Percentiles rank a stretch among this genome's conserved stretches.
Evolutionary conservation across 2,888 invertebrate species (phyloP).

Genomic region (Caenorhabditis sulstoni): DNA sequence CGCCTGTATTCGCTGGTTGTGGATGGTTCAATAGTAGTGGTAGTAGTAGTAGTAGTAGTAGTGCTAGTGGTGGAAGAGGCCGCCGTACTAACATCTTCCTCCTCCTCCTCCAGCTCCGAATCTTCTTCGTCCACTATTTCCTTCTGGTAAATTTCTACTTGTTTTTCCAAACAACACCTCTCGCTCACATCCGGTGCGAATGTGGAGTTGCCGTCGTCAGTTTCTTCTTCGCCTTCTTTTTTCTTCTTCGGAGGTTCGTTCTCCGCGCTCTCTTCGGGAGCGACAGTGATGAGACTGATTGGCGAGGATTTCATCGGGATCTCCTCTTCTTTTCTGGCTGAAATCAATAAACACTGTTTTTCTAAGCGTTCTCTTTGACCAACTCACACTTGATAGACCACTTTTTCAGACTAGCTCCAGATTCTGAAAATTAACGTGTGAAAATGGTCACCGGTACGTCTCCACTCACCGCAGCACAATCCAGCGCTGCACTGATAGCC

Average conservation of each 20-base stretch:
- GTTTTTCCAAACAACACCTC: slow-evolving; percentile 54
- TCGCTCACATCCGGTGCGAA: slow-evolving; percentile 56
- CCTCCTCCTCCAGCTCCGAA: slow-evolving; percentile 56
- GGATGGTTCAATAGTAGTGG: slow-evolving; percentile 36
- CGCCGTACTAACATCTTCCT: slow-evolving; percentile 18
- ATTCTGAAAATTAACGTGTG: slow-evolving; percentile 7
- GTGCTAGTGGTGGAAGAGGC: slow-evolving; percentile 29
- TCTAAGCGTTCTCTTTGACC: neutral
- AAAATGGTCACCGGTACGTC: neutral
- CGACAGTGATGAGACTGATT: slow-evolving; percentile 54
- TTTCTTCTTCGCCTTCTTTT: slow-evolving; percentile 27
- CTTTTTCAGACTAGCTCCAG: slow-evolving; percentile 23
- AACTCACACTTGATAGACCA: slow-evolving; percentile 51
- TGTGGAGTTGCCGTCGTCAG: slow-evolving; percentile 34
- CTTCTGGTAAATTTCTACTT: slow-evolving; percentile 51
- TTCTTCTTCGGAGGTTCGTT: slow-evolving; percentile 29
- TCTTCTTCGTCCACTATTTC: slow-evolving; percentile 60
- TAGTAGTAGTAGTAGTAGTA: slow-evolving; percentile 32
- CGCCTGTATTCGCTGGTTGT: slow-evolving; percentile 24
- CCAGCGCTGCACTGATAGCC: slow-evolving; percentile 71
- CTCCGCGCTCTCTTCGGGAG: slow-evolving; percentile 53
- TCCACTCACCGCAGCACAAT: slow-evolving; percentile 72
- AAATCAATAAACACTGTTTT: neutral
- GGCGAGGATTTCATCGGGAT: slow-evolving; percentile 56
- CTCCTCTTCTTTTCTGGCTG: slow-evolving; percentile 56